Conservation (phyloP, 2,113 vertebrate genomes). For the Syrrhaptes paradoxus region DNA sequence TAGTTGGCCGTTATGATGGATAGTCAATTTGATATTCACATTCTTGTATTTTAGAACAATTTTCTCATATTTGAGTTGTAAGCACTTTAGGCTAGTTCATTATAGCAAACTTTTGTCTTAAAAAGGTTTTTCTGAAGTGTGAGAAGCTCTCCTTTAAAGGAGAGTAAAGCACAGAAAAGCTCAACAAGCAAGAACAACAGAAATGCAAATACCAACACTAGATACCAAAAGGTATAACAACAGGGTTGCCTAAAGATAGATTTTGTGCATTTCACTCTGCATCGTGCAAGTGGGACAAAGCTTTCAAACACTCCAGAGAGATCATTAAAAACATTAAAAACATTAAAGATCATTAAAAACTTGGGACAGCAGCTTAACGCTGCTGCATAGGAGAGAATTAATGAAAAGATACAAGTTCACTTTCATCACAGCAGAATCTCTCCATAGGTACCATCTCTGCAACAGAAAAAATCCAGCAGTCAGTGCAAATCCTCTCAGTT, state of each 20-base stretch:
- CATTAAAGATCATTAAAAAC: conserved; percentile 67
- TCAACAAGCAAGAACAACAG: conserved; percentile 41
- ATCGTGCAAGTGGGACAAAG: conserved; percentile 39
- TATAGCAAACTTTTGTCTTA: neutral
- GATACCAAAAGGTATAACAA: conserved; percentile 34
- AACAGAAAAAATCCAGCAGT: conserved; percentile 3
- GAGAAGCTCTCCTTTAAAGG: conserved; percentile 7
- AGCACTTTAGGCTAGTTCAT: conserved; percentile 4
- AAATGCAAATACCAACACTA: conserved; percentile 58
- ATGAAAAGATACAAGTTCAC: conserved; percentile 37
- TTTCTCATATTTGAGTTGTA: neutral
- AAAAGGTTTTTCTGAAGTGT: conserved; percentile 40
- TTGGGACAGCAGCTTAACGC: conserved; percentile 56
- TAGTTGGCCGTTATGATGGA: neutral
- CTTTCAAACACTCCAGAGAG: conserved; percentile 56
- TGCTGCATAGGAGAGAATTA: neutral
- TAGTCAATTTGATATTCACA: neutral
- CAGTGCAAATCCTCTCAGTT: neutral
- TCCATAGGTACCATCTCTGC: conserved; percentile 17
- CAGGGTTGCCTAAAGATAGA: conserved; percentile 33
- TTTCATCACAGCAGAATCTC: conserved; percentile 50
- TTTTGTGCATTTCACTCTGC: neutral
- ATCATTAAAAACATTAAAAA: conserved; percentile 64
- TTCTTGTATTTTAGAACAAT: neutral
- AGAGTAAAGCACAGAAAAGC: neutral